Base-by-base conservation (phyloP, 2,113 vertebrate species). In the Larimichthys crocea region DNA sequence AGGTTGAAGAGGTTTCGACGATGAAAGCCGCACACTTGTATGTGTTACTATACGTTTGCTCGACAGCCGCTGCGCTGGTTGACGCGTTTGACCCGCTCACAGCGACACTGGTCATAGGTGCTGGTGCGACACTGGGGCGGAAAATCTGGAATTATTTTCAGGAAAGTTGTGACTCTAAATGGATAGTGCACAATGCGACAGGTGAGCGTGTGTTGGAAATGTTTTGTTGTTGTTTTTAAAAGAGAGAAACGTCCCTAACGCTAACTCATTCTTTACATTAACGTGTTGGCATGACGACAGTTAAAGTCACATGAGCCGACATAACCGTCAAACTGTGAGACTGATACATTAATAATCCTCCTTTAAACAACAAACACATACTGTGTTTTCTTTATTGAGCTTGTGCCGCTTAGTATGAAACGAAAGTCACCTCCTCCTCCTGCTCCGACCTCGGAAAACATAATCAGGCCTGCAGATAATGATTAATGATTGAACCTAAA, bases 151-250 rank as follows among this genome's bases (percentile, higher is more conserved):
- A 85, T 26, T 95, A 91, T 81, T 88, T 95, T 0, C 80, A 71
- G 1, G 94, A 95, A 78, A 87, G 57, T 3, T 96, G 95, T 40
- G 57, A 86, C 48, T 0, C 60, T 0, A 87, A 85, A 46, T 95
- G 95, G 95, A 84, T 95, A 7, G 8, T 2, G 0, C 94, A 93
- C 62, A 95, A 95, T 26, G 44, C 75, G 9, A 94, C 94, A 76
- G 91, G 95, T 96, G 73, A 94, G 80, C 26, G 10, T 14, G 5
- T 24, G 60, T 1, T 26, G 1, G 1, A 19, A 1, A 46, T 2
- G 11, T 26, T 26, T 26, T 26, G 2, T 2, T 26, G 3, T 26
- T 26, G 2, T 26, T 26, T 26, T 26, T 26, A 26, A 26, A 44
- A 24, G 6, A 24, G 8, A 14, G 2, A 48, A 17, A 20, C 12